Evolutionary conservation across 1,140 invertebrate genomes (phyloP).

Genomic region (Drosophila auraria): DNA sequence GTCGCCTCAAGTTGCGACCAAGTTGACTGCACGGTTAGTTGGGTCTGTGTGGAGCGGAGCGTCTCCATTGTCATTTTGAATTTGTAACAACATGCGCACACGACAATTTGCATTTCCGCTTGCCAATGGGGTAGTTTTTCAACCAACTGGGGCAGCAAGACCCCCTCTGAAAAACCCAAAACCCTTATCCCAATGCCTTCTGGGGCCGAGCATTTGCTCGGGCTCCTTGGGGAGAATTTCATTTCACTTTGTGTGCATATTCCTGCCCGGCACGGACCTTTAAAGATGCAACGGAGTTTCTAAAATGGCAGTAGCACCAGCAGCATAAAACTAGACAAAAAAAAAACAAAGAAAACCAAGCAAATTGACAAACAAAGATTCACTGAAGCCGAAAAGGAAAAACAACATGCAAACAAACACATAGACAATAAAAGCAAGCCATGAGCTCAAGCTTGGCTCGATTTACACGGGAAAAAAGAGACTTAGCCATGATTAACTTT

Average conservation of each 20-base stretch:
- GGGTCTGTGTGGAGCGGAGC: slow-evolving; percentile 53
- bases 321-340: slow-evolving; percentile 14
- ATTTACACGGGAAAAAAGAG: slow-evolving; percentile 16
- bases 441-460: slow-evolving; percentile 12
- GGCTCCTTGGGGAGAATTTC: slow-evolving; percentile 54
- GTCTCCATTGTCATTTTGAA: slow-evolving; percentile 72
- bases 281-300: slow-evolving; percentile 56
- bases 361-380: slow-evolving; percentile 60
- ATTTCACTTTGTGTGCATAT: slow-evolving; percentile 65
- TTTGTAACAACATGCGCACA: slow-evolving; percentile 79
- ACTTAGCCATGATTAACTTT: too few relatives aligned
- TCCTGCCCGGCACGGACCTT: slow-evolving; percentile 54
- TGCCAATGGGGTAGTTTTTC: slow-evolving; percentile 68
- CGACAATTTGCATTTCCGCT: slow-evolving; percentile 80
- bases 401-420: slow-evolving; percentile 49
- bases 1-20: slow-evolving; percentile 52
- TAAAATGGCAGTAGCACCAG: slow-evolving; percentile 46
- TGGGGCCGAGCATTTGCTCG: slow-evolving; percentile 49
- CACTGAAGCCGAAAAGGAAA: slow-evolving; percentile 58
- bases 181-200: slow-evolving; percentile 26
- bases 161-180: slow-evolving; percentile 1
- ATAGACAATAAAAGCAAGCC: slow-evolving; percentile 19
- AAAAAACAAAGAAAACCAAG: slow-evolving; percentile 50
- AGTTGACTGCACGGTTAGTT: slow-evolving; percentile 70
- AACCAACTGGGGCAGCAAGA: slow-evolving; percentile 14